These are phyloP conservation scores for Mesocricetus auratus DNA, from an alignment of 2,113 vertebrate genomes.

Conservation along the genomic window DNA sequence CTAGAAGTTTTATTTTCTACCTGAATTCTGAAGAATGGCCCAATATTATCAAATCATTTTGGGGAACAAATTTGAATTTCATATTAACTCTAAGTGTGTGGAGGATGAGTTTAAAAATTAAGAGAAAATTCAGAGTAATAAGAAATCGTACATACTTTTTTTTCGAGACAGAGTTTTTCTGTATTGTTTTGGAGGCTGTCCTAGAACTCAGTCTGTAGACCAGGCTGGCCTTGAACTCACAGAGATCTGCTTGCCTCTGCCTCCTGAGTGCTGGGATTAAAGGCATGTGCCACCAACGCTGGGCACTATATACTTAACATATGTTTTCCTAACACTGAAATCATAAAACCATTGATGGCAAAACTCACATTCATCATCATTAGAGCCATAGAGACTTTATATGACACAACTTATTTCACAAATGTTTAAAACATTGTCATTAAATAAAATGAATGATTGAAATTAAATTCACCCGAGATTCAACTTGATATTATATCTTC, in stretches of 20 bases:
- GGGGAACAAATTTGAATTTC: not conserved
- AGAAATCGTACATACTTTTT: not conserved
- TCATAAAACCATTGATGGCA: not conserved
- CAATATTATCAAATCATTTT: not conserved
- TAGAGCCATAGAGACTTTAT: not conserved
- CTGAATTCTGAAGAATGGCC: not conserved
- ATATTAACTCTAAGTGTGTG: conserved; percentile 1
- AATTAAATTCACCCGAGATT: not conserved
- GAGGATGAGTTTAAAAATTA: not conserved
- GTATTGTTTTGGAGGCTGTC: too few species aligned
- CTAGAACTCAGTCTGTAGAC: too few species aligned
- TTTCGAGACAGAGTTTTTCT: too few species aligned
- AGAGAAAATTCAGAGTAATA: conserved; percentile 31
- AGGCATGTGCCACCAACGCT: too few species aligned
- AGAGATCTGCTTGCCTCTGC: too few species aligned
- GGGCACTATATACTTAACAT: too few species aligned
- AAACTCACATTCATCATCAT: not conserved
- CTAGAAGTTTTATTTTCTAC: not conserved
- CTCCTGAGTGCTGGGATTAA: too few species aligned
- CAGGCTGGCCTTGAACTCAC: too few species aligned
- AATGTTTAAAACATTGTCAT: not conserved
- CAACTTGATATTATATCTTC: not conserved
- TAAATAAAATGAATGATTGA: not conserved
- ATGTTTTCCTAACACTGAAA: not conserved
- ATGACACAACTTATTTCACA: not conserved